These are phyloP conservation scores for Phalacrocorax pelagicus DNA, from an alignment of 2,113 vertebrate genomes.

Conservation along the genomic window DNA sequence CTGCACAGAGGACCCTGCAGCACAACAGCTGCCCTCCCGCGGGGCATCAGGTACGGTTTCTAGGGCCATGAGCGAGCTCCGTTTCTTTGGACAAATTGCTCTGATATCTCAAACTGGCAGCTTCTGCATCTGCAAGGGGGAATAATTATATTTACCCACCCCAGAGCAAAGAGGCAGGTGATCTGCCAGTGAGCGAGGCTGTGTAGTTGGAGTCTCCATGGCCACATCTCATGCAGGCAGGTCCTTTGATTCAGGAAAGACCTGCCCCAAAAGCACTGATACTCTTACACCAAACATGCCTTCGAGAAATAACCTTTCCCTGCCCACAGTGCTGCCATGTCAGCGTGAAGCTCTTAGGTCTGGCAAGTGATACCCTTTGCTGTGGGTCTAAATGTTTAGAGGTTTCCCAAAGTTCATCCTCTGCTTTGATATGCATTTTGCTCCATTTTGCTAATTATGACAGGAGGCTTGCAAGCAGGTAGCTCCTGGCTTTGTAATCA, in stretches of 20 bases:
- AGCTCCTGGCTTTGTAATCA: neutral
- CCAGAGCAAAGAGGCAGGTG: neutral
- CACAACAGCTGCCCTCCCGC: fast-evolving
- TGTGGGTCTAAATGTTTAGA: neutral
- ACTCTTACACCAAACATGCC: neutral
- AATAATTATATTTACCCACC: neutral
- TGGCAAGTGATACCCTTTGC: neutral
- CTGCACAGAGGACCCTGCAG: neutral
- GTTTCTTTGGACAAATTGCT: neutral
- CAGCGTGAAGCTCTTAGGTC: fast-evolving
- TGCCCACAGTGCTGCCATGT: neutral
- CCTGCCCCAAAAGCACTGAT: neutral
- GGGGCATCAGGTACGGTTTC: neutral
- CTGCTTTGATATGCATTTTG: neutral
- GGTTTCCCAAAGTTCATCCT: neutral
- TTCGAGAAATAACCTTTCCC: neutral
- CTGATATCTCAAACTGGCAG: neutral
- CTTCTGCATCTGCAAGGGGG: neutral
- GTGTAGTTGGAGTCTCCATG: neutral
- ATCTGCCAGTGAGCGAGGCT: too few relatives aligned
- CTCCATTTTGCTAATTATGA: neutral
- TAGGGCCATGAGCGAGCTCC: neutral
- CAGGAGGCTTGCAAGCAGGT: neutral
- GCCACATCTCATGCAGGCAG: neutral
- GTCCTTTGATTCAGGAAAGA: neutral